Base-by-base conservation (phyloP, 1,140 invertebrate species). In the Frieseomelitta varia region DNA sequence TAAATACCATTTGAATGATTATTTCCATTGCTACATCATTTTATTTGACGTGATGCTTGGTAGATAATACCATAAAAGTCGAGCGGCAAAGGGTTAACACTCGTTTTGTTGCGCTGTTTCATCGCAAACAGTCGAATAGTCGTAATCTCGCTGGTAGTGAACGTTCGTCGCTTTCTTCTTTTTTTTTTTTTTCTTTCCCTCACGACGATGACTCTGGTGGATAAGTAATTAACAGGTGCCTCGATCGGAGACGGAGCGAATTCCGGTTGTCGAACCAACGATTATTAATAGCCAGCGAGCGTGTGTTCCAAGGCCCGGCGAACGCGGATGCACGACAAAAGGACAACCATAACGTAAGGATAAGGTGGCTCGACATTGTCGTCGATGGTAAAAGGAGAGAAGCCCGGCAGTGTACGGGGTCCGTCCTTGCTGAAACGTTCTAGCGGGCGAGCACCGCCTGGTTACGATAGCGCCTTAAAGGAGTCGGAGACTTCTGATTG, bases 321-420 rank as follows among this genome's bases (percentile, higher is more conserved):
- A 30, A 39, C 55, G 21, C 55, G 73, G 55, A 58, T 75, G 55
- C 55, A 14, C 73, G 73, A 75, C 58, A 75, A 75, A 75, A 75
- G 55, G 73, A 58, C 55, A 30, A 14, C 39, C 19, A 63, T 77
- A 30, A 10, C 39, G 39, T 47, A 47, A 47, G 34, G 24, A 61
- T 61, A 34, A 17, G 39, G 39, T 30, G 74, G 14, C 30, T 30
- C 24, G 34, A 47, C 56, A 39, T 63, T 77, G 58, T 61, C 74
- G 34, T 58, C 56, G 55, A 51, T n/a, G 78, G 68, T 80, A 80
- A 80, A 80, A 80, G 67, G 69, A 58, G 47, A 39, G 21, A 74
- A 30, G 27, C 27, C 39, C 34, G 30, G 24, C 4, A 80, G 34
- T 11, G 6, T 39, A 39, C 15, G 19, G n/a, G n/a, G 53, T 14